These are phyloP conservation scores for Crenichthys baileyi DNA, from an alignment of 2,797 vertebrate species.

Conservation along the genomic window DNA sequence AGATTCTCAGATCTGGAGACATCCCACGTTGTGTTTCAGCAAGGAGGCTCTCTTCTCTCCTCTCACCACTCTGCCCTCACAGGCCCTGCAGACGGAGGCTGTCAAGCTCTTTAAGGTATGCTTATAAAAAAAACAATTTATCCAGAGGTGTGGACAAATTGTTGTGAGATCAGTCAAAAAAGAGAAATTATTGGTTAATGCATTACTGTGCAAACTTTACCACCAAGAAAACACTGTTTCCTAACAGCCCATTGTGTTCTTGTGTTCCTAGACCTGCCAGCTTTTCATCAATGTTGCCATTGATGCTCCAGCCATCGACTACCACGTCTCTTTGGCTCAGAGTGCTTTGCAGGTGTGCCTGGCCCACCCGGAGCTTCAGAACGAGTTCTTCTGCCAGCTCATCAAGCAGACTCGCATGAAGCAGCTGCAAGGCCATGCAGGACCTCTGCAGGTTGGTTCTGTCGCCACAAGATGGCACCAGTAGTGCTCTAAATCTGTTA, in stretches of 20 bases:
- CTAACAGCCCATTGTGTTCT: background rate
- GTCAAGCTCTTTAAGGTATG: conserved; percentile 96
- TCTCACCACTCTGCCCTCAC: conserved; percentile 93
- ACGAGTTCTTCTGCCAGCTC: conserved; percentile 97
- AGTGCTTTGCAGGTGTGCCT: conserved; percentile 96
- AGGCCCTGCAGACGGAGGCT: conserved; percentile 96
- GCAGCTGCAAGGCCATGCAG: conserved; percentile 87
- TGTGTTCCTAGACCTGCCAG: conserved; percentile 89
- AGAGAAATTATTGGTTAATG: background rate
- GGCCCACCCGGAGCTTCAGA: conserved; percentile 95
- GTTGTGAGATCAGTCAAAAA: background rate
- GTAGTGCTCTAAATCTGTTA: background rate
- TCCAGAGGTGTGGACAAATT: background rate
- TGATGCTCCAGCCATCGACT: conserved; percentile 96
- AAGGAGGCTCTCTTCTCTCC: conserved; percentile 92
- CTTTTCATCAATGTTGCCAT: conserved; percentile 98
- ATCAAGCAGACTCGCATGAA: conserved; percentile 93
- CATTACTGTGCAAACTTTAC: background rate
- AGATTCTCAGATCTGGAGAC: conserved; percentile 94
- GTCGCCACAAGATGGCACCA: conserved; percentile 63
- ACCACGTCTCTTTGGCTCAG: conserved; percentile 96
- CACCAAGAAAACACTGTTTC: background rate
- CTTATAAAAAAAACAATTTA: background rate
- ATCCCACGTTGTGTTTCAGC: conserved; percentile 91
- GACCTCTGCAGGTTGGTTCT: conserved; percentile 88